Conservation (phyloP, 2,797 vertebrate genomes). For the Threskiornis aethiopicus region DNA sequence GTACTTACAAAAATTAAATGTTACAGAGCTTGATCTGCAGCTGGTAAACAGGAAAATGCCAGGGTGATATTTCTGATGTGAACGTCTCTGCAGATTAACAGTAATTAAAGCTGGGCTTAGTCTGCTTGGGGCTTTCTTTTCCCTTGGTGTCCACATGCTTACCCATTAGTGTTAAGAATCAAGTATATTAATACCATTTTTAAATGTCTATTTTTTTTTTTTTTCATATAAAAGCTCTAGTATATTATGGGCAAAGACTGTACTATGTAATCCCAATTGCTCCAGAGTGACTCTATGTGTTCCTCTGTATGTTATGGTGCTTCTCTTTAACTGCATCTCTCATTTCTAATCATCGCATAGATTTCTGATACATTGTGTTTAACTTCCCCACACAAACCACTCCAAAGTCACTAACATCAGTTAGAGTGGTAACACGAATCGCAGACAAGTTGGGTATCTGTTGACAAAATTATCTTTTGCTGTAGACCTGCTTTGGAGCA, state of each 20-base stretch:
- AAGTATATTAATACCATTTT: background rate
- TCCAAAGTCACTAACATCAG: background rate
- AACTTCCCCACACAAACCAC: background rate
- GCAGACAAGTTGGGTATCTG: background rate
- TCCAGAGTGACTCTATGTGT: background rate
- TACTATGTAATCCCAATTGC: background rate
- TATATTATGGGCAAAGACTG: background rate
- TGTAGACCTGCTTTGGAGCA: background rate
- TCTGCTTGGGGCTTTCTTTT: background rate
- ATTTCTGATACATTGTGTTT: accelerated
- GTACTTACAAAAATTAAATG: slow-evolving; percentile 40
- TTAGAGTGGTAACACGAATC: background rate
- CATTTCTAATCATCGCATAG: background rate
- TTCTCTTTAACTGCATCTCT: background rate
- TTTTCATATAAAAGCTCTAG: background rate
- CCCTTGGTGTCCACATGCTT: background rate
- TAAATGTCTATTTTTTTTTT: background rate
- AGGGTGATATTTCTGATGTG: slow-evolving; percentile 63
- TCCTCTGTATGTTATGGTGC: background rate
- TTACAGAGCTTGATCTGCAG: slow-evolving; percentile 43
- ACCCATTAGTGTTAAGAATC: background rate
- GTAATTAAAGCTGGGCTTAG: slow-evolving; percentile 58
- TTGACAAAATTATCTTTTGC: background rate
- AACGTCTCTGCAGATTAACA: slow-evolving; percentile 51
- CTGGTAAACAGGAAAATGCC: slow-evolving; percentile 68